These are phyloP conservation scores for Hydrolagus colliei DNA, from an alignment of 2,797 vertebrate genomes.

Conservation along the genomic window DNA sequence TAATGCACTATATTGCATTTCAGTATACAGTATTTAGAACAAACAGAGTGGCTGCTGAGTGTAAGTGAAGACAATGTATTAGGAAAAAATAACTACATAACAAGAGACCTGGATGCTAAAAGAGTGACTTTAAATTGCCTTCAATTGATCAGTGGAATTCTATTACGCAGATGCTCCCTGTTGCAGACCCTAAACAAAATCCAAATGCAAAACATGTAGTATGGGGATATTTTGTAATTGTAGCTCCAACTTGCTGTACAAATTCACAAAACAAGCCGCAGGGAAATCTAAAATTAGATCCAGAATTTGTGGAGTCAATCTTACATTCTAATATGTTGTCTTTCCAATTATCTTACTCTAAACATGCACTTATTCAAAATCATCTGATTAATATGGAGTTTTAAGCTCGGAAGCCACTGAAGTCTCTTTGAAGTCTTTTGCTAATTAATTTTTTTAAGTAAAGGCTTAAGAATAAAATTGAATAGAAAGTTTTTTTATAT, in stretches of 20 bases:
- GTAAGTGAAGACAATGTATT: neutral
- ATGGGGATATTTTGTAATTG: neutral
- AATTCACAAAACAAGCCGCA: neutral
- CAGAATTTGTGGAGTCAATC: neutral
- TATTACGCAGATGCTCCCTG: too few relatives aligned
- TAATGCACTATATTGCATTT: too few relatives aligned
- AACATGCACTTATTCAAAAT: neutral
- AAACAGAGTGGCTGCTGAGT: neutral
- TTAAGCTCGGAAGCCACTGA: neutral
- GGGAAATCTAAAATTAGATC: neutral
- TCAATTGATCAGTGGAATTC: neutral
- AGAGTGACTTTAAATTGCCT: neutral
- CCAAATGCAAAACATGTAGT: neutral
- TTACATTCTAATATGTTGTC: neutral
- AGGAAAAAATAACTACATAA: too few relatives aligned
- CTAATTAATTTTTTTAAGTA: too few relatives aligned
- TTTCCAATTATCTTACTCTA: neutral
- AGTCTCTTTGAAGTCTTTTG: neutral
- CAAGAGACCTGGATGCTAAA: neutral
- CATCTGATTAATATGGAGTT: neutral
- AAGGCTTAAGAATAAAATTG: too few relatives aligned
- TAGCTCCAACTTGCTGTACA: too few relatives aligned
- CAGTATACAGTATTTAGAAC: neutral
- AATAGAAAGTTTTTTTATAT: too few relatives aligned
- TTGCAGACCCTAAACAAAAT: neutral